Base-by-base conservation (phyloP, 2,888 invertebrate genomes). In the Balanococcus diminutus region DNA sequence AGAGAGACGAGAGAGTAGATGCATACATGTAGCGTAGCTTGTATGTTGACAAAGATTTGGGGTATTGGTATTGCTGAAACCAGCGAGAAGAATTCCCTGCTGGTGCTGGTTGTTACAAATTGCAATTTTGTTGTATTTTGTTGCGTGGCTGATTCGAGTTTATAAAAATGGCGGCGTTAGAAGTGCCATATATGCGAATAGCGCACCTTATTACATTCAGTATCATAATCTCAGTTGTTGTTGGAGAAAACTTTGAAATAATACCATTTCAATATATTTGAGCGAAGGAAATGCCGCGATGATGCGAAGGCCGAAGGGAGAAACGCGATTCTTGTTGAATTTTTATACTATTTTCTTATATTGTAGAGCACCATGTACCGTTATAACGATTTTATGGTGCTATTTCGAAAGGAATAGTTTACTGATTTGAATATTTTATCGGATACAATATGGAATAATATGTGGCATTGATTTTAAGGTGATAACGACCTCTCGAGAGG, bases 221-320 rank as follows among this genome's bases (percentile, higher is more conserved):
- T 72, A 72, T 72, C 32, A 72, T 72, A 72, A 72, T 72, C 14
- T 11, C 32, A 72, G n/a, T 72, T 32, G 31, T 72, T 32, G 31
- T 72, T 32, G 72, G n/a, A 72, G 28, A 31, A 32, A 72, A 72
- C 72, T 72, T 72, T 32, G 72, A 72, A 72, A 72, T 72, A 72
- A 72, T 72, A 31, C 32, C 72, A 72, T 72, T 72, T 72, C 72
- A 72, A 72, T 72, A 72, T 61, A 61, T 61, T 61, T 14, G 61
- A 61, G 14, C 9, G 25, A 2, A 2, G n/a, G n/a, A 46, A 14
- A n/a, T 46, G 11, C n/a, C 39, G 39, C 39, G 46, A 46, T 2
- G 46, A 4, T n/a, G n/a, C 16, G 16, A 61, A 5, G 22, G 22
- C 6, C 46, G 22, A 25, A 25, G 61, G 2, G 11, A 0, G 11